Percentiles rank a stretch among this genome's conserved stretches.
These are phyloP conservation scores for Brassicogethes aeneus DNA, from an alignment of 2,888 invertebrate genomes.

Conservation along the genomic window DNA sequence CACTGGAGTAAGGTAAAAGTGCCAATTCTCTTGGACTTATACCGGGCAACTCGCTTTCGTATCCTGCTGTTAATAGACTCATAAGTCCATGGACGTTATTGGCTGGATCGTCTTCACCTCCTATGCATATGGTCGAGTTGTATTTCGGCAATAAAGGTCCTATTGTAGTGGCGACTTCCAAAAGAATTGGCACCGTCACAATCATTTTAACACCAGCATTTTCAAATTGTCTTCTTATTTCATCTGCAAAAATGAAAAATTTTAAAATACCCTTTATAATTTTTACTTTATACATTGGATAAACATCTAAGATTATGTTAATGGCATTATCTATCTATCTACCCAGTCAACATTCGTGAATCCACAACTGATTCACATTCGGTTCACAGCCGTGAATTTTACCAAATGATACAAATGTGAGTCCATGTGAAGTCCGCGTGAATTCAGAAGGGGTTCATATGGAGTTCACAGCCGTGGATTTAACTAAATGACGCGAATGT, in stretches of 20 bases:
- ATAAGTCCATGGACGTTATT: constrained; percentile 39
- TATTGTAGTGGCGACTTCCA: constrained; percentile 51
- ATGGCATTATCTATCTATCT: no score
- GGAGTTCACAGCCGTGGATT: no score
- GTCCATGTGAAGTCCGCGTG: no score
- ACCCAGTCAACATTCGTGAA: no score
- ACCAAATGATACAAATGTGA: no score
- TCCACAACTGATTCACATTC: no score
- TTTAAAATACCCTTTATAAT: no score
- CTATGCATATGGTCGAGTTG: constrained; percentile 52
- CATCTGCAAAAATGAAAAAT: constrained; percentile 48
- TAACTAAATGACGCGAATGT: no score
- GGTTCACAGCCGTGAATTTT: no score
- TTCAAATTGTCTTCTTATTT: constrained; percentile 53
- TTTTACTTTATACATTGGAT: background rate
- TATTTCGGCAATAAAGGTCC: constrained; percentile 48
- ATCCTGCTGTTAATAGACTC: constrained; percentile 33
- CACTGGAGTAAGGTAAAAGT: constrained; percentile 56
- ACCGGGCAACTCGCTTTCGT: constrained; percentile 39
- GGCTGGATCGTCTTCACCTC: constrained; percentile 47
- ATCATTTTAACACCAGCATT: constrained; percentile 56
- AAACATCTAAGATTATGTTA: no score
- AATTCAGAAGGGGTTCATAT: no score
- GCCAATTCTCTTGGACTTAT: constrained; percentile 46
- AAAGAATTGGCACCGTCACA: constrained; percentile 52